A percentile compares a stretch with the other conserved stretches of the same genome.
phyloP scores from a whole-genome alignment of 2,888 invertebrate genomes.

The Alloplasta piceator region DNA sequence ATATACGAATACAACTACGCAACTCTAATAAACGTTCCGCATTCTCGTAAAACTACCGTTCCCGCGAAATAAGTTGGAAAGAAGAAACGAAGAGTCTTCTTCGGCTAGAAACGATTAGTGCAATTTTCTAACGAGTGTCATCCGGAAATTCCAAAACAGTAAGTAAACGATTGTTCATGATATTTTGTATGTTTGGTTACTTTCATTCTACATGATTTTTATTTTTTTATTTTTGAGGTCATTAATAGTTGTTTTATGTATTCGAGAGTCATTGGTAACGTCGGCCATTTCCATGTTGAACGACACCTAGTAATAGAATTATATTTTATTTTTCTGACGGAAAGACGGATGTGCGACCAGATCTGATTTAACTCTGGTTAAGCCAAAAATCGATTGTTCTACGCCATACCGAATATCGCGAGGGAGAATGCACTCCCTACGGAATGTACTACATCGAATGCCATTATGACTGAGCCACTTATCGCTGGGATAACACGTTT shows the following conservation, averaged over 20 bases:
- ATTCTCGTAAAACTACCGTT: not conserved
- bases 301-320: not conserved
- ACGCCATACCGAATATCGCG: slow-evolving; percentile 47
- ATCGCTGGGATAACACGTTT: not conserved
- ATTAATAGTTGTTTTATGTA: not conserved
- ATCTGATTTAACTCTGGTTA: slow-evolving; percentile 34
- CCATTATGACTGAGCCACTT: slow-evolving; percentile 14
- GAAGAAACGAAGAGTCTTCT: not conserved
- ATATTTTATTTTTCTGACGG: not conserved
- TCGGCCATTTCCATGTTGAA: not conserved
- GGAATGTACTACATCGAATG: slow-evolving; percentile 43
- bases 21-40: not conserved
- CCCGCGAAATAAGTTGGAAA: not conserved
- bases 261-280: not conserved
- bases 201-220: not conserved
- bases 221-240: not conserved
- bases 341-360: not conserved
- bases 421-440: slow-evolving; percentile 59
- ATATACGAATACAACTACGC: not conserved
- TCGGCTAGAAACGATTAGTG: not conserved
- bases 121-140: not conserved
- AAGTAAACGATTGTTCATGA: not conserved
- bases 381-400: slow-evolving; percentile 61
- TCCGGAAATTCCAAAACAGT: slow-evolving; percentile 2
- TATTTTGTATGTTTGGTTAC: not conserved